Evolutionary conservation across 1,140 invertebrate species (phyloP).

Genomic region (Lysiphlebus fabarum): DNA sequence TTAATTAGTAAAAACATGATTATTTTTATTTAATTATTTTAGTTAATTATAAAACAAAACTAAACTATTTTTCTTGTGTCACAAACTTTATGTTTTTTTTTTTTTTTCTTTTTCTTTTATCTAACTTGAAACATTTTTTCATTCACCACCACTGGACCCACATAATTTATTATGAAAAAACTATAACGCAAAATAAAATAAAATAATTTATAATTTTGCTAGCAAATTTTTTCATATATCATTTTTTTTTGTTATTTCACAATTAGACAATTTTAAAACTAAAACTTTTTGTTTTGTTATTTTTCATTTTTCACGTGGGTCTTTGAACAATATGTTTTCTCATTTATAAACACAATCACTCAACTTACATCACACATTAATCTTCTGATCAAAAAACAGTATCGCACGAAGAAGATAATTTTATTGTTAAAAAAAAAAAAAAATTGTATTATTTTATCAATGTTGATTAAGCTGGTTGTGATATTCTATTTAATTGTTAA

Average conservation of each 20-base stretch:
- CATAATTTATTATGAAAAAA: neutral
- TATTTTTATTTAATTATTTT: neutral
- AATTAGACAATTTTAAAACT: neutral
- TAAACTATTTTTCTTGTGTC: too few relatives aligned
- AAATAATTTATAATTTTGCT: constrained; percentile 1
- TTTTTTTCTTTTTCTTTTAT: too few relatives aligned
- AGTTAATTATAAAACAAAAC: too few relatives aligned
- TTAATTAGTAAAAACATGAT: neutral
- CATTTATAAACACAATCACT: constrained; percentile 24
- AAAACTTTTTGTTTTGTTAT: constrained; percentile 8
- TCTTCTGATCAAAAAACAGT: constrained; percentile 14
- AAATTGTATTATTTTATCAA: neutral
- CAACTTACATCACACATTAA: constrained; percentile 22
- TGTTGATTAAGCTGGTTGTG: constrained; percentile 21
- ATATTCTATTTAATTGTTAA: constrained; percentile 22
- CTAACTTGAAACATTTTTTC: too few relatives aligned
- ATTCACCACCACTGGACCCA: too few relatives aligned
- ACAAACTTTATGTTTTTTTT: too few relatives aligned
- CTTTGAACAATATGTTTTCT: constrained; percentile 11
- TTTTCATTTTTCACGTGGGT: neutral
- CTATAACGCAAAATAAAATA: too few relatives aligned
- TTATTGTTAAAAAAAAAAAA: too few relatives aligned
- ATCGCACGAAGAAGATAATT: constrained; percentile 9
- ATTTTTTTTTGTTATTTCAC: neutral
- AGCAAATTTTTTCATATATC: constrained; percentile 1